Evolutionary conservation across 2,113 vertebrate genomes (phyloP), one percentile per base, ranked within the genome.

Genomic region (Bambusicola thoracicus): DNA sequence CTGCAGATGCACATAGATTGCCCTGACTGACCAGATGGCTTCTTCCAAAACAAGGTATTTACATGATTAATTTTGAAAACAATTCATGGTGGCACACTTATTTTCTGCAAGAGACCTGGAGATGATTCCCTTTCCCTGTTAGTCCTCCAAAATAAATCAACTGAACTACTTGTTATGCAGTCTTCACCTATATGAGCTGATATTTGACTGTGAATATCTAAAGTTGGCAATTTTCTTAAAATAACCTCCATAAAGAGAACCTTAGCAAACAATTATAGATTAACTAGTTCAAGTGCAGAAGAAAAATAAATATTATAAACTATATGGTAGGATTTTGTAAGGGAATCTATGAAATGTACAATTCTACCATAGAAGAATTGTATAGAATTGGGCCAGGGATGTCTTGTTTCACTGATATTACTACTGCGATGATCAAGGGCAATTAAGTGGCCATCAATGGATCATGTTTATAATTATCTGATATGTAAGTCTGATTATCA

Each of bases 221-320:
- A 90, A 92, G 73, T 73, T 90, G 77, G 73, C 80, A 90, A 79
- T 81, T 81, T 94, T 72, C 90, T 85, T 92, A 84, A 96, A 94
- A 94, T 87, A 92, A 81, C 68, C 68, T 68, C 73, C 61, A 81
- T 36, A 84, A 94, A 90, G 77, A 90, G 66, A 89, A 89, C 87
- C 30, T 62, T 94, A 73, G 46, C 62, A 76, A 87, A 89, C 36
- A 92, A 81, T 89, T 92, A 86, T 32, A 92, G 73, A 94, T 73
- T 90, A 86, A 61, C 43, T 56, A 72, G 86, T 84, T 65, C 86
- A 90, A 73, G 55, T 78, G 49, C 80, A 92, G 81, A 48, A 81
- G 86, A 69, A 87, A 36, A 95, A 95, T 72, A 94, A 90, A 93
- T 72, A 94, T n/a, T 87, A 89, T 40, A 68, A 88, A 92, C 38